Evolutionary conservation across 2,888 invertebrate species (phyloP).

Genomic region (Yponomeuta malinellus): DNA sequence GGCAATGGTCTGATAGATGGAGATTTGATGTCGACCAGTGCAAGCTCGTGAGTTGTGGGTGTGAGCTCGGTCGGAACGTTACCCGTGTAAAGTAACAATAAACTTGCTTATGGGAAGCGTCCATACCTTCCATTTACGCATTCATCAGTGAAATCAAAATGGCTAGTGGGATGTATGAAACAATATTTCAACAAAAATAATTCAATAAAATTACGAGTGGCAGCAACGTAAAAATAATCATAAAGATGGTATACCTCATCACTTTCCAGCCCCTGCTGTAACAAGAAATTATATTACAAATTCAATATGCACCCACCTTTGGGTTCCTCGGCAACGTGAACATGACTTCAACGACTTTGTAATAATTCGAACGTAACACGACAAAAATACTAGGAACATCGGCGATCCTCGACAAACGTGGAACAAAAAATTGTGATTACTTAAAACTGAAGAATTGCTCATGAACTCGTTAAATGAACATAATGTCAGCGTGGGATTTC

Average conservation of each 20-base stretch:
- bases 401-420: neutral
- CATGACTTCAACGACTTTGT: constrained; percentile 39
- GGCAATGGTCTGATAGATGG: constrained; percentile 2
- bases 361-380: constrained; percentile 20
- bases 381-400: constrained; percentile 21
- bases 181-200: constrained; percentile 61
- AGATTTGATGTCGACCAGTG: neutral
- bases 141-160: constrained; percentile 65
- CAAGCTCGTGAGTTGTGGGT: constrained; percentile 11
- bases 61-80: neutral
- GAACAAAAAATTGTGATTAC: constrained; percentile 7
- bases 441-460: constrained; percentile 4
- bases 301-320: constrained; percentile 75
- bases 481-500: constrained; percentile 33
- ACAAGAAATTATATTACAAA: constrained; percentile 78
- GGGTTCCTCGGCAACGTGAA: constrained; percentile 58
- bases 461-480: constrained; percentile 3
- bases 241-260: constrained; percentile 87
- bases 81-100: constrained; percentile 6
- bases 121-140: constrained; percentile 71
- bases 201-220: constrained; percentile 67
- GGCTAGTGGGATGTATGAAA: constrained; percentile 68
- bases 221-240: constrained; percentile 75
- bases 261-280: constrained; percentile 95
- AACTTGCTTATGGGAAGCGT: constrained; percentile 66